Base-by-base conservation (phyloP, 1,140 invertebrate species). In the Sitobion miscanthi region DNA sequence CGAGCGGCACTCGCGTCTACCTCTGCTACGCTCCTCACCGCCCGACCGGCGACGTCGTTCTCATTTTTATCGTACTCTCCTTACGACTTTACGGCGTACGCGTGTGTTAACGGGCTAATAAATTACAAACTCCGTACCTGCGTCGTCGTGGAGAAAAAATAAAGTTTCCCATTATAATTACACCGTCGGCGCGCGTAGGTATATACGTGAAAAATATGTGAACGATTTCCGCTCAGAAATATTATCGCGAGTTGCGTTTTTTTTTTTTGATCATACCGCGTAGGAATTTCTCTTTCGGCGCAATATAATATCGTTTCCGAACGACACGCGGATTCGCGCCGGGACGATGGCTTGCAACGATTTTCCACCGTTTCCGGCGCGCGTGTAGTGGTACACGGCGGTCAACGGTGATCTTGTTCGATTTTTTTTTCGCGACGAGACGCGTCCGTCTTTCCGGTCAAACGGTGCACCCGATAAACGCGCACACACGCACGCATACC, bases 91-190 rank as follows among this genome's bases (percentile, higher is more conserved):
- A 30, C 23, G 23, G 86, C n/a, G 86, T 89, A 57, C 52, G 52
- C 88, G 88, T 57, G 88, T 89, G 88, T 89, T 89, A 89, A 89
- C 88, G 3, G 49, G 88, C 88, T 35, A 89, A 89, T 89, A 89
- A 89, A 89, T 89, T 89, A 38, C 49, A 35, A 89, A 89, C 49
- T 54, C 21, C 54, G 47, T 49, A 54, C 52, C n/a, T 89, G 21
- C 87, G 49, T 89, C 86, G 25, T 25, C 9, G 25, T 0, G 45
- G 45, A 88, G 20, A 23, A 52, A 88, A 88, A 83, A 83, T 83
- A 38, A 86, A 86, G 85, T 86, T 82, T 86, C 42, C 38, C 85
- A 86, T 86, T 45, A 86, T 35, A 49, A 88, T 49, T 88, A 49
- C 86, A 49, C 20, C 21, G 35, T 9, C 35, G 3, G n/a, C 30